phyloP scores from a whole-genome alignment of 2,113 vertebrate species.

The Motacilla tschutschensis region DNA sequence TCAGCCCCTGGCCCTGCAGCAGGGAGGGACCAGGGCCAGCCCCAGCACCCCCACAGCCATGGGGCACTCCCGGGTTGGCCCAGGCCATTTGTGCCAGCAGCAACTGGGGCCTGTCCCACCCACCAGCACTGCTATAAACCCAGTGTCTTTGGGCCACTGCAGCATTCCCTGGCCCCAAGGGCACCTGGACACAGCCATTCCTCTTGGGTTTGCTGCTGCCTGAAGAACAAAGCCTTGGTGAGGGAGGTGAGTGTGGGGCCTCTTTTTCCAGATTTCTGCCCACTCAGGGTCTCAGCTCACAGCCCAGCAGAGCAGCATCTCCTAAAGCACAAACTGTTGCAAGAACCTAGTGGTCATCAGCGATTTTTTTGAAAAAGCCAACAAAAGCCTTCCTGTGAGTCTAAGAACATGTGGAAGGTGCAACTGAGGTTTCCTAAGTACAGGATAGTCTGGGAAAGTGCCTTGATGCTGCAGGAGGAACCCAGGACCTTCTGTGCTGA shows the following conservation, averaged over 20 bases:
- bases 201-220: no score
- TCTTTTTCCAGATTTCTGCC: no score
- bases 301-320: background rate
- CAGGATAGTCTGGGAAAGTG: no score
- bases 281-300: background rate
- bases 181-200: no score
- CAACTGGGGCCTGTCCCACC: background rate
- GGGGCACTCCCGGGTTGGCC: background rate
- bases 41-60: background rate
- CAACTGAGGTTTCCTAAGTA: background rate
- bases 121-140: background rate
- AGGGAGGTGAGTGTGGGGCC: no score
- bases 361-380: background rate
- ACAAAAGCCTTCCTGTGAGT: background rate
- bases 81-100: background rate
- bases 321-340: background rate
- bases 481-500: no score
- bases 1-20: background rate
- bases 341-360: background rate
- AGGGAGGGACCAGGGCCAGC: background rate
- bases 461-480: background rate
- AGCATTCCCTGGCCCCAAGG: no score
- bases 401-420: background rate
- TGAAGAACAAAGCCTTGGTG: no score
- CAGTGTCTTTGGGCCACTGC: background rate